Conservation (phyloP, 2,797 vertebrate species). For the Pseudochaenichthys georgianus region DNA sequence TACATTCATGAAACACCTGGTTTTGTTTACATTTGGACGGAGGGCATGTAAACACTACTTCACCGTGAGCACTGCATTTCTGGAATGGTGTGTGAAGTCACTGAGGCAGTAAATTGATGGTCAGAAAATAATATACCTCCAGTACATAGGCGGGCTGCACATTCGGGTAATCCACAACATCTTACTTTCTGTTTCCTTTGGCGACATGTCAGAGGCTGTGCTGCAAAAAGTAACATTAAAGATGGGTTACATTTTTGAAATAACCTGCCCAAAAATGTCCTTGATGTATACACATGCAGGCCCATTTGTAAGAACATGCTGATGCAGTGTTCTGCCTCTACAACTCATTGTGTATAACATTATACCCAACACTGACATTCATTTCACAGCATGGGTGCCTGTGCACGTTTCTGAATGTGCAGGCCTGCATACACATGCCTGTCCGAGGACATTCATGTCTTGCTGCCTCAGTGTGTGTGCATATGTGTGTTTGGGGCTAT, state of each 20-base stretch:
- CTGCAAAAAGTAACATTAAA: too few relatives aligned
- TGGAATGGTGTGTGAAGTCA: neutral
- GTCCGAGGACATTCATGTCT: slow-evolving; percentile 30
- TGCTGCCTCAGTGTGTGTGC: slow-evolving; percentile 7
- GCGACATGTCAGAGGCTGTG: too few relatives aligned
- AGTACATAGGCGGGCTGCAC: too few relatives aligned
- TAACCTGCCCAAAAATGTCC: too few relatives aligned
- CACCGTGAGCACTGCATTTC: neutral
- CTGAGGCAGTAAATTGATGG: too few relatives aligned
- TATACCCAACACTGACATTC: slow-evolving; percentile 1
- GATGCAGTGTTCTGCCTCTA: too few relatives aligned
- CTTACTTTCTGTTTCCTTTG: too few relatives aligned
- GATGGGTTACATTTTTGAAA: too few relatives aligned
- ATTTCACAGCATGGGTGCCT: slow-evolving; percentile 9
- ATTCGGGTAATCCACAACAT: too few relatives aligned
- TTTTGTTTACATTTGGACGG: neutral
- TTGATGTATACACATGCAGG: too few relatives aligned
- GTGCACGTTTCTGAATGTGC: slow-evolving; percentile 12
- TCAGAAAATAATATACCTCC: too few relatives aligned
- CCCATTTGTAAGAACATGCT: too few relatives aligned
- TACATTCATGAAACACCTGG: neutral
- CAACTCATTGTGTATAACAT: neutral
- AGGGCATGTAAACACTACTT: neutral
- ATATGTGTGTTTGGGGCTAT: slow-evolving; percentile 12
- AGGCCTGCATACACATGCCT: neutral